Conservation (phyloP, 2,113 vertebrate genomes). For the Ardeotis arabs region DNA sequence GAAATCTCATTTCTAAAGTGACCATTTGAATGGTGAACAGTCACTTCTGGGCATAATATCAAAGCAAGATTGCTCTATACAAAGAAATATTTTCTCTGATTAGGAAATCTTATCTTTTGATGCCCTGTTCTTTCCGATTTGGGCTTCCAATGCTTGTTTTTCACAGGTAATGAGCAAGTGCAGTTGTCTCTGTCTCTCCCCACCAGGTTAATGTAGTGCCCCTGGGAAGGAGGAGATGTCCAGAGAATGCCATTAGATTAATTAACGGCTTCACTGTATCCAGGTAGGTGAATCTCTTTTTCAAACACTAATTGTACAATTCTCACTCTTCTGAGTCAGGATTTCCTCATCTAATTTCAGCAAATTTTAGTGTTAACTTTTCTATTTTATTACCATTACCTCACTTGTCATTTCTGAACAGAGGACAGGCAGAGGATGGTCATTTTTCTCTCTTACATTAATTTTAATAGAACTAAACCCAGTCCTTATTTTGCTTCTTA, state of each 20-base stretch:
- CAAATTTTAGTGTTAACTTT: not conserved
- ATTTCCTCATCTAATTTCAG: not conserved
- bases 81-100: not conserved
- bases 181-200: not conserved
- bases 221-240: not conserved
- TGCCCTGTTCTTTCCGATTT: not conserved
- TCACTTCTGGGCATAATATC: not conserved
- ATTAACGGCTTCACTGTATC: not conserved
- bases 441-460: not conserved
- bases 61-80: not conserved
- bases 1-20: not conserved
- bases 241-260: not conserved
- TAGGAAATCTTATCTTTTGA: not conserved
- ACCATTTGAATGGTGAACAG: not conserved
- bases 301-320: not conserved
- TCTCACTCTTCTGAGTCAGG: not conserved
- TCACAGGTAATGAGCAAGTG: not conserved
- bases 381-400: not conserved
- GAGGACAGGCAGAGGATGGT: not conserved
- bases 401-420: not conserved
- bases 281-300: not conserved
- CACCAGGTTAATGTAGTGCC: not conserved
- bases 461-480: not conserved
- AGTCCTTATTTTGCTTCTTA: constrained; percentile 18
- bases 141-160: not conserved